A percentile compares a stretch with the other conserved stretches of the same genome.
Evolutionary conservation across 2,797 vertebrate species (phyloP).

Genomic region (Melanotaenia boesemani): DNA sequence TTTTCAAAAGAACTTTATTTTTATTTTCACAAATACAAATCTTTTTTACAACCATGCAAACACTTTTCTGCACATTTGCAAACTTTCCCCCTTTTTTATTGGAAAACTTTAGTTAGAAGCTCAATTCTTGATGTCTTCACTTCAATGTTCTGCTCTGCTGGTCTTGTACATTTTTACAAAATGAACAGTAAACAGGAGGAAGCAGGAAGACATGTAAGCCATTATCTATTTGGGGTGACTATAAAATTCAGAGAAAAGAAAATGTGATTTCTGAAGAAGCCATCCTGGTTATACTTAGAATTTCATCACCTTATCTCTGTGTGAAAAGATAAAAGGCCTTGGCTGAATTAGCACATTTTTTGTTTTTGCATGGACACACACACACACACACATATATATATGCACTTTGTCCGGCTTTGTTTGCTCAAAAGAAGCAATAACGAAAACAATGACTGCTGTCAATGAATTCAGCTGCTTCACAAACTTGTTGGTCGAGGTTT

Average conservation of each 20-base stretch:
- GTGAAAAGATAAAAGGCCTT: constrained; percentile 13
- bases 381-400: too few species aligned
- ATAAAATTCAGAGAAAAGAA: too few species aligned
- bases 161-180: constrained; percentile 6
- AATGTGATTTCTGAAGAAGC: constrained; percentile 21
- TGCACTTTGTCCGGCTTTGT: background rate
- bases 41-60: too few species aligned
- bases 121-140: constrained; percentile 41
- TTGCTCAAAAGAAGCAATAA: constrained; percentile 1
- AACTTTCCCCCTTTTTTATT: constrained; percentile 8
- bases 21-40: too few species aligned
- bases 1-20: too few species aligned
- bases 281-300: constrained; percentile 4
- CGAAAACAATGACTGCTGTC: constrained; percentile 5
- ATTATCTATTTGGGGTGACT: constrained; percentile 14
- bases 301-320: constrained; percentile 3
- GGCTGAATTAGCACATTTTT: constrained; percentile 15
- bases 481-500: constrained; percentile 33
- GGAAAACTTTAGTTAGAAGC: constrained; percentile 25
- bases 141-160: constrained; percentile 16
- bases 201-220: constrained; percentile 12
- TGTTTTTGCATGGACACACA: background rate
- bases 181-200: constrained; percentile 29
- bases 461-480: constrained; percentile 12
- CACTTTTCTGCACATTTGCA: too few species aligned